Evolutionary conservation across 1,140 invertebrate species (phyloP).

Genomic region (Hycleus phaleratus): DNA sequence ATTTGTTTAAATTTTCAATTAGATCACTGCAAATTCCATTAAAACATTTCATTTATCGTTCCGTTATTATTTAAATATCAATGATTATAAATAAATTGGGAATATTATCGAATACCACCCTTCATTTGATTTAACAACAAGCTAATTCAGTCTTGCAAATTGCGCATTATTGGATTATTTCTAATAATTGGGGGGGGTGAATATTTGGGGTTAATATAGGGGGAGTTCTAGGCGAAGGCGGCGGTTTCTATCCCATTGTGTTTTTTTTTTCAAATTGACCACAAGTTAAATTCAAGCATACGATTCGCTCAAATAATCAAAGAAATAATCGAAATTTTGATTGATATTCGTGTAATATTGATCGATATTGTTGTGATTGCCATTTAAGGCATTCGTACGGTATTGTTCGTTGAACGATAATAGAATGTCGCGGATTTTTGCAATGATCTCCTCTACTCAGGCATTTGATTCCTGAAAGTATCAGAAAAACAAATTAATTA

Average conservation of each 20-base stretch:
- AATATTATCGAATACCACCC: not conserved
- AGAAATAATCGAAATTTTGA: slow-evolving; percentile 47
- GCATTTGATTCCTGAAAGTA: slow-evolving; percentile 59
- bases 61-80: not conserved
- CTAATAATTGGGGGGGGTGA: slow-evolving; percentile 7
- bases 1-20: slow-evolving; percentile 1
- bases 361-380: slow-evolving; percentile 40
- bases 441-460: slow-evolving; percentile 71
- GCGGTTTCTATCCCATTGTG: slow-evolving; percentile 6
- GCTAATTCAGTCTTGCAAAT: slow-evolving; percentile 16
- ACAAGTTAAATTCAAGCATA: slow-evolving; percentile 42
- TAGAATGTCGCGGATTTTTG: slow-evolving; percentile 65
- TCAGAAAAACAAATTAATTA: no score
- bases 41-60: slow-evolving; percentile 16
- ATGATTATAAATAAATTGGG: not conserved
- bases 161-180: slow-evolving; percentile 12
- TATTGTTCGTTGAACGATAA: slow-evolving; percentile 65
- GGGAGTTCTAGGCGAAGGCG: not conserved
- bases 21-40: slow-evolving; percentile 26
- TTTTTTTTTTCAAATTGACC: slow-evolving; percentile 8
- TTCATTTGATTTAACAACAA: slow-evolving; percentile 2
- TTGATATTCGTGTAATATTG: slow-evolving; percentile 45
- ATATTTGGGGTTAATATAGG: slow-evolving; percentile 2
- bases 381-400: slow-evolving; percentile 47
- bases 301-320: slow-evolving; percentile 52